Base-by-base conservation (phyloP, 2,888 invertebrate genomes). In the Hemistola chrysoprasaria region DNA sequence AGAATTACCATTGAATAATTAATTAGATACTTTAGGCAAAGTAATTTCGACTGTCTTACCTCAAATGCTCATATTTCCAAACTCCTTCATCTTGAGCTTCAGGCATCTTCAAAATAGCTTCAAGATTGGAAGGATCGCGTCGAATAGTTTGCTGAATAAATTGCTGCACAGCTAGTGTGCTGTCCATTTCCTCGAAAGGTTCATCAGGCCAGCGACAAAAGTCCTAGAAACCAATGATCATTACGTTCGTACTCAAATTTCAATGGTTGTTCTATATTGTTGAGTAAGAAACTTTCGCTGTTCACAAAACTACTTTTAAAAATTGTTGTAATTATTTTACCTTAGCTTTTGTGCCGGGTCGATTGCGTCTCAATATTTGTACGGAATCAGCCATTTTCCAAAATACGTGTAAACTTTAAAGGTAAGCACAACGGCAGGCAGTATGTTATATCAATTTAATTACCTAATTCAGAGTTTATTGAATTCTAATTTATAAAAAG, bases 61-160 rank as follows among this genome's bases (percentile, higher is more conserved):
- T 92, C 44, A 99, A 91, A 90, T 99, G 99, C 88, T 99, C 99
- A 79, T 99, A 99, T 87, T 99, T 99, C 99, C 99, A 99, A 31
- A 99, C 99, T 23, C 99, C 98, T 81, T 98, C 98, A 75, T 99
- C 98, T 83, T 98, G 98, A 9, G 96, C 95, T 61, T 98, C 98
- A 1, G 99, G 99, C 90, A 98, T 97, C 65, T 95, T 97, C 32
- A 99, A 89, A 67, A 99, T 98, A 42, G 95, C 91, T 65, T 98
- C 98, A 44, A 99, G 95, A 87, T 98, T 97, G 6, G 95, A 93
- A 11, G 97, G 97, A 81, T 99, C 97, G 51, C 94, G 93, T 56
- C 97, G 92, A 60, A 99, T 99, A 56, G 97, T 93, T 87, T 99
- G 99, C 80, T 99, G 99, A 70, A 99, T 99, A 75, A 97, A 99